Evolutionary conservation across 2,888 invertebrate genomes (phyloP).

Genomic region (Baccha elongata): DNA sequence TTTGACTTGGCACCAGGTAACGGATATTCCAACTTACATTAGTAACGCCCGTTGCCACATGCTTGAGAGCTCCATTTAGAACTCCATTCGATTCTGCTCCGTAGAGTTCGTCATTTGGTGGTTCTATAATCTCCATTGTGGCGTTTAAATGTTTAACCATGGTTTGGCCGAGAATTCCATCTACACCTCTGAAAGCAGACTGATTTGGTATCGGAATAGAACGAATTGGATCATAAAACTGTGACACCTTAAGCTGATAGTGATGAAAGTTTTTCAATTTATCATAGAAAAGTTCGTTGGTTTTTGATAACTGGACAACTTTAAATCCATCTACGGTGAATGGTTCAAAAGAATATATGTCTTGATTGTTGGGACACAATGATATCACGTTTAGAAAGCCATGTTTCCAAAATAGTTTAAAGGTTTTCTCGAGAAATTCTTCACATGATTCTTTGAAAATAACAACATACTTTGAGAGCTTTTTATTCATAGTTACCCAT

Average conservation of each 20-base stretch:
- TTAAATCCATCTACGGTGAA: constrained; percentile 75
- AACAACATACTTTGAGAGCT: constrained; percentile 78
- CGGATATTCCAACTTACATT: constrained; percentile 78
- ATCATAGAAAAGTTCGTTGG: constrained; percentile 73
- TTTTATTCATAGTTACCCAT: constrained; percentile 66
- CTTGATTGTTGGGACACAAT: constrained; percentile 57
- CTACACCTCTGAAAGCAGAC: constrained; percentile 75
- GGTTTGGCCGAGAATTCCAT: constrained; percentile 75
- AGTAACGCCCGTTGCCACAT: constrained; percentile 75
- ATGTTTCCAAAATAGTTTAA: constrained; percentile 76
- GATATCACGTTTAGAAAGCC: constrained; percentile 76
- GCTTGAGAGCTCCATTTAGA: constrained; percentile 76
- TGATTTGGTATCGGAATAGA: constrained; percentile 75
- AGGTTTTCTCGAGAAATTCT: constrained; percentile 73
- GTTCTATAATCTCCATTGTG: constrained; percentile 76
- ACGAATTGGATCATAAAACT: constrained; percentile 77
- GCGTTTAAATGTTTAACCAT: constrained; percentile 77
- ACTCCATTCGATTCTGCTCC: constrained; percentile 76
- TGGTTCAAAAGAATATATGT: constrained; percentile 77
- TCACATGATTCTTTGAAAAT: constrained; percentile 75
- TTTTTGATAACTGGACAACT: constrained; percentile 49
- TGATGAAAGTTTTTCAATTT: constrained; percentile 77
- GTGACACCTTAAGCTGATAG: constrained; percentile 76
- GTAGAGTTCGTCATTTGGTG: constrained; percentile 76
- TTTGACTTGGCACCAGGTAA: constrained; percentile 75